Base-by-base conservation (phyloP, 2,113 vertebrate genomes). In the Agelaius phoeniceus region DNA sequence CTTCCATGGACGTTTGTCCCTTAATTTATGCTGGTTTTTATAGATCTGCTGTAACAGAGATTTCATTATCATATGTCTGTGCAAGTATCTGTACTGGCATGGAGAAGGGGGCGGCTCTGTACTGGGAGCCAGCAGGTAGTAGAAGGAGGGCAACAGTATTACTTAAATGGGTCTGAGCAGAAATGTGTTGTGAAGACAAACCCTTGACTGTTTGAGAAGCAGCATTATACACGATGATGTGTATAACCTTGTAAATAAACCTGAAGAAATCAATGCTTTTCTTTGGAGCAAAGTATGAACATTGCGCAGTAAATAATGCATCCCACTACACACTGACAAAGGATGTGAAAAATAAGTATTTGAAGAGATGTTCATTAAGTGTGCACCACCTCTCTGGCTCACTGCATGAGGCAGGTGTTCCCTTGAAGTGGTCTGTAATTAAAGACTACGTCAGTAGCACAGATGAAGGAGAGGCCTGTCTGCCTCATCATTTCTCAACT, bases 361-460 rank as follows among this genome's bases (percentile, higher is more conserved):
- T 61, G 75, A 83, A 76, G 84, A 52, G 85, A 26, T 33, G 49
- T 83, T 96, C 74, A 76, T 95, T 93, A 94, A 83, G 37, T 22
- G 82, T 67, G 65, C 76, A 41, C 59, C 54, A 21, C 48, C 82
- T 93, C 4, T 79, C 39, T 84, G 72, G 43, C 75, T 93, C 41
- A 0, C 90, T 58, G 75, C 51, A 10, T n/a, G 71, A 93, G 83
- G 51, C 90, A 90, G 85, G 88, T 93, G 92, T 90, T 96, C 67
- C 39, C 90, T 90, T 95, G 95, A 94, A 97, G 92, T 86, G 79
- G 57, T 84, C 85, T 88, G 88, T 93, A 94, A 94, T 97, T 93
- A 86, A 91, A 67, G 83, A 69, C 86, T 77, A 41, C 67, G 65
- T 79, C 88, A 83, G 3, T 85, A 69, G 41, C 49, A n/a, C 15